A percentile compares a stretch with the other conserved stretches of the same genome.
Conservation (phyloP, 1,140 invertebrate genomes). For the Brachionus angularis region DNA sequence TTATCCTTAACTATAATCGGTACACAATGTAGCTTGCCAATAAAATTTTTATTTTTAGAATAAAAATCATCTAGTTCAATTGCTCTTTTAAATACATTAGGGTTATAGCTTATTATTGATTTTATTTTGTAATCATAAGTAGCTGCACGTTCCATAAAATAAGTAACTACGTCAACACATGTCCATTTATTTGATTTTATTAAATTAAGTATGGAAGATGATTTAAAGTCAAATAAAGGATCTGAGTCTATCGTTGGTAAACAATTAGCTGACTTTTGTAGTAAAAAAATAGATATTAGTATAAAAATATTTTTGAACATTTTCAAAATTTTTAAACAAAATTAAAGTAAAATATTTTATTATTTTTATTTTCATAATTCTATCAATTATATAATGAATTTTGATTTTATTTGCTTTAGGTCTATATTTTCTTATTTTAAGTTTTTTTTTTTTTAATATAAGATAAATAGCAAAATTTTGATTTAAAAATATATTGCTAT, state of each 20-base stretch:
- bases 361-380: too few relatives aligned
- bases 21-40: conserved; percentile 37
- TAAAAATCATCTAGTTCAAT: not conserved
- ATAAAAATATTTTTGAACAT: too few relatives aligned
- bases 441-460: too few relatives aligned
- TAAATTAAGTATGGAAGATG: not conserved
- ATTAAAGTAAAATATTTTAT: too few relatives aligned
- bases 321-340: too few relatives aligned
- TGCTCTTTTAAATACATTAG: conserved; percentile 3
- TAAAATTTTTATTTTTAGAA: not conserved
- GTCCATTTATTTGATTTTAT: conserved; percentile 23
- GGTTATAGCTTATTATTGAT: conserved; percentile 27
- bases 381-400: too few relatives aligned
- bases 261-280: too few relatives aligned
- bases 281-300: too few relatives aligned
- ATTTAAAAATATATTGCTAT: too few relatives aligned
- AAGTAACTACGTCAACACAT: conserved; percentile 6
- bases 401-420: too few relatives aligned
- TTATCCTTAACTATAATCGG: conserved; percentile 42
- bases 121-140: not conserved
- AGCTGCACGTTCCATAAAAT: conserved; percentile 5
- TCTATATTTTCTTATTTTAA: too few relatives aligned
- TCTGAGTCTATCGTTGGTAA: conserved; percentile 4
- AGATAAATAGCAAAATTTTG: too few relatives aligned
- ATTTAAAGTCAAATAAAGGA: conserved; percentile 1